These are phyloP conservation scores for Hoplias malabaricus DNA, from an alignment of 2,113 vertebrate species.

Conservation along the genomic window DNA sequence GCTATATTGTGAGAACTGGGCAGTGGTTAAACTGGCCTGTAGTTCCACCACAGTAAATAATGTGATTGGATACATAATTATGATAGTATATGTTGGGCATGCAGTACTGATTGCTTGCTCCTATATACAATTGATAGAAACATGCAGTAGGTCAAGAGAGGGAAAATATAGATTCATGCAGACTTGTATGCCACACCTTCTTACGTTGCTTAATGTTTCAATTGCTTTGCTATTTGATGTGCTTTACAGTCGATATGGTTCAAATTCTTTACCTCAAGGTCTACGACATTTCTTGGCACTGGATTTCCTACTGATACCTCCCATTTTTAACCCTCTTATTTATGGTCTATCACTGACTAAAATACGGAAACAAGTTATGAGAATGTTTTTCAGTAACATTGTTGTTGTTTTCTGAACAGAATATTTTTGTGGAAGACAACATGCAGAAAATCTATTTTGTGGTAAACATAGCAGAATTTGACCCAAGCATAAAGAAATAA, in stretches of 20 bases:
- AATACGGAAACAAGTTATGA: constrained; percentile 23
- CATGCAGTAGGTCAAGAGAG: constrained; percentile 37
- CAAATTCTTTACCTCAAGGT: constrained; percentile 19
- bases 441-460: no score
- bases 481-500: no score
- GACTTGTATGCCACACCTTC: constrained; percentile 48
- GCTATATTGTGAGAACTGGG: constrained; percentile 50
- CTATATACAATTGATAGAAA: constrained; percentile 36
- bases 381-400: constrained; percentile 9
- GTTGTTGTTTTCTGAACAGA: neutral
- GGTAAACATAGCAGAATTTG: no score
- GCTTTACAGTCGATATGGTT: constrained; percentile 43
- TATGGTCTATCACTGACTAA: constrained; percentile 48
- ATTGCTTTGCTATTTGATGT: constrained; percentile 47
- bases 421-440: neutral
- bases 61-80: constrained; percentile 47
- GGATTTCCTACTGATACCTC: constrained; percentile 45
- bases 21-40: constrained; percentile 47
- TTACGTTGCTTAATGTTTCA: constrained; percentile 35
- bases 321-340: constrained; percentile 51
- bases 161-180: constrained; percentile 38
- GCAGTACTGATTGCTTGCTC: constrained; percentile 41
- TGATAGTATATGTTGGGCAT: constrained; percentile 34
- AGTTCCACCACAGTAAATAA: constrained; percentile 38
- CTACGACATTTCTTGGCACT: constrained; percentile 42